Base-by-base conservation (phyloP, 1,140 invertebrate species). In the Neocloeon triangulifer region DNA sequence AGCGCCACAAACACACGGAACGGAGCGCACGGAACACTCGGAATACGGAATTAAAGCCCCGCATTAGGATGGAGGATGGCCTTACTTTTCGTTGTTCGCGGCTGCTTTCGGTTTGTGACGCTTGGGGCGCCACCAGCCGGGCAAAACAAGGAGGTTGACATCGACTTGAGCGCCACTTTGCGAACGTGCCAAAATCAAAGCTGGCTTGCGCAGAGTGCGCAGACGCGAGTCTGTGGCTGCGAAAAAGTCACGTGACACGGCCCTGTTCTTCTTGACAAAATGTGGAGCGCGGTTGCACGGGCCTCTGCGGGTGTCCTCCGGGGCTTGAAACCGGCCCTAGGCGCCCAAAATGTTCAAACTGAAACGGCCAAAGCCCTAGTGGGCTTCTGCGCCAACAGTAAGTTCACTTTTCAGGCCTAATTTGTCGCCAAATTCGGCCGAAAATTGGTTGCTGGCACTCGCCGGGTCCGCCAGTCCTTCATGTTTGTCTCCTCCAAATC, bases 221-320 rank as follows among this genome's bases (percentile, higher is more conserved):
- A n/a, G n/a, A n/a, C n/a, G n/a, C n/a, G n/a, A n/a, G n/a, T n/a
- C n/a, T n/a, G n/a, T n/a, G n/a, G n/a, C n/a, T n/a, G n/a, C n/a
- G n/a, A n/a, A n/a, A n/a, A n/a, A n/a, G 32, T 42, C 41, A 43
- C 32, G 37, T 37, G 35, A 39, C 35, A 30, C 22, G 19, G 30
- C 40, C 45, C 42, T 48, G 47, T 43, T 53, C 46, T 44, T 42
- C 39, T 46, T 44, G 49, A 50, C 54, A 64, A 58, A 56, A 70
- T 71, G 62, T 63, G 70, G 54, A 65, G 58, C 41, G 63, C 58
- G 41, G 56, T 68, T 39, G 55, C 60, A 39, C 61, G 62, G 47
- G 61, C 60, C 41, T 62, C 63, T 49, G 48, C 55, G 39, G 61
- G 64, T 34, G 58, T 61, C 45, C 49, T 69, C 32, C 65, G 61